These are phyloP conservation scores for Sigmodon hispidus DNA, from an alignment of 2,113 vertebrate species.

Conservation along the genomic window DNA sequence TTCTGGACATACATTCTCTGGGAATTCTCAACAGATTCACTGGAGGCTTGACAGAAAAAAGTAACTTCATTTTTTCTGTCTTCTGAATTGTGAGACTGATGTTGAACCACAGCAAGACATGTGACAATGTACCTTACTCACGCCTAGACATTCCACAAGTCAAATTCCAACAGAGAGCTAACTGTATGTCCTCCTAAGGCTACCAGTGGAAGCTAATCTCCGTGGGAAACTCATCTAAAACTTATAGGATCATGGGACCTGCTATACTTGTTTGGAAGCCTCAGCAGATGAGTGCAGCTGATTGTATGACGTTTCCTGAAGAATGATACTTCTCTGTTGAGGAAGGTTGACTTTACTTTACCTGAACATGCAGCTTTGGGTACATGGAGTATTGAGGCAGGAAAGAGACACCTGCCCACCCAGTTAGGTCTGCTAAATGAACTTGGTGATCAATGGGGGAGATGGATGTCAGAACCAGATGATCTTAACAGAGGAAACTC, in stretches of 20 bases:
- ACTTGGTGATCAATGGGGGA: not conserved
- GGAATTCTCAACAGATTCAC: not conserved
- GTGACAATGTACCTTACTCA: not conserved
- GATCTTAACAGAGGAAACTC: not conserved
- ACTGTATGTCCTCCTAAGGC: not conserved
- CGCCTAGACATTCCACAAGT: not conserved
- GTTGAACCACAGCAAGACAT: not conserved
- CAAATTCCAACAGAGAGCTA: not conserved
- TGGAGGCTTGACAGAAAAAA: not conserved
- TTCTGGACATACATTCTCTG: not conserved
- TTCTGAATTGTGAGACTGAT: not conserved
- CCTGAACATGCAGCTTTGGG: not conserved
- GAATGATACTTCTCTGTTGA: not conserved
- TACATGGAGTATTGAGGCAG: not conserved
- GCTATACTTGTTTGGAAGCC: not conserved
- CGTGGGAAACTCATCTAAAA: not conserved
- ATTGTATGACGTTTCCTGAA: not conserved
- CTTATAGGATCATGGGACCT: not conserved
- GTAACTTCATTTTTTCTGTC: not conserved
- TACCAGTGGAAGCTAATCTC: not conserved
- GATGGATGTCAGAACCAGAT: not conserved
- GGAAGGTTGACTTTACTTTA: no score
- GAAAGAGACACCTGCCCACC: not conserved
- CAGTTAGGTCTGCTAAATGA: not conserved
- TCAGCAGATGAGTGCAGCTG: not conserved